A percentile compares a stretch with the other conserved stretches of the same genome.
These are phyloP conservation scores for Crotophaga sulcirostris DNA, from an alignment of 2,113 vertebrate genomes.

Conservation along the genomic window DNA sequence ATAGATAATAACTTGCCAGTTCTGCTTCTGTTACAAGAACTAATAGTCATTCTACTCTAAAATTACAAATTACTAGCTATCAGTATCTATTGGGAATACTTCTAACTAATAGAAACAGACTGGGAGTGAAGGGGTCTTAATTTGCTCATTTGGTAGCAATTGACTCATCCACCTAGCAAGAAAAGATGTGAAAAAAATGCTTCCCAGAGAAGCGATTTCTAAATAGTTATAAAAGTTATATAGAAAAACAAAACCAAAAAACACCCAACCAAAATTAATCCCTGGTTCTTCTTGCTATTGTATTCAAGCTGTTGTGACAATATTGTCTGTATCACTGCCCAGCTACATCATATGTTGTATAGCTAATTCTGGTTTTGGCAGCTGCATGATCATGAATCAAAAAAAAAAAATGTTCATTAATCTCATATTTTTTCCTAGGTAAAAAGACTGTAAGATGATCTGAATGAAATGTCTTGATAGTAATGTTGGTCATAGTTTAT, in stretches of 20 bases:
- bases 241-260: neutral
- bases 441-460: neutral
- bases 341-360: neutral
- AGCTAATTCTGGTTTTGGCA: neutral
- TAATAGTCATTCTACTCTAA: neutral
- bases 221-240: neutral
- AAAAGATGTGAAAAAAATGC: neutral
- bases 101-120: neutral
- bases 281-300: rapidly evolving
- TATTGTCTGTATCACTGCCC: neutral
- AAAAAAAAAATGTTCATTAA: neutral
- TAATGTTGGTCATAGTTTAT: neutral
- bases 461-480: neutral
- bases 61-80: neutral
- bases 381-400: rapidly evolving
- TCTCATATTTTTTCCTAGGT: neutral
- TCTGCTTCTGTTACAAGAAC: conserved; percentile 7
- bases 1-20: conserved; percentile 34
- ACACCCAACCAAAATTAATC: neutral
- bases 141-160: neutral
- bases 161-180: neutral
- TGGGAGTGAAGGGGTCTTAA: neutral
- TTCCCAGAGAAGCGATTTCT: neutral
- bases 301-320: neutral
- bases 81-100: neutral